Percentiles rank a stretch among this genome's conserved stretches.
Evolutionary conservation across 2,888 invertebrate genomes (phyloP).

Genomic region (Plagiodera versicolora): DNA sequence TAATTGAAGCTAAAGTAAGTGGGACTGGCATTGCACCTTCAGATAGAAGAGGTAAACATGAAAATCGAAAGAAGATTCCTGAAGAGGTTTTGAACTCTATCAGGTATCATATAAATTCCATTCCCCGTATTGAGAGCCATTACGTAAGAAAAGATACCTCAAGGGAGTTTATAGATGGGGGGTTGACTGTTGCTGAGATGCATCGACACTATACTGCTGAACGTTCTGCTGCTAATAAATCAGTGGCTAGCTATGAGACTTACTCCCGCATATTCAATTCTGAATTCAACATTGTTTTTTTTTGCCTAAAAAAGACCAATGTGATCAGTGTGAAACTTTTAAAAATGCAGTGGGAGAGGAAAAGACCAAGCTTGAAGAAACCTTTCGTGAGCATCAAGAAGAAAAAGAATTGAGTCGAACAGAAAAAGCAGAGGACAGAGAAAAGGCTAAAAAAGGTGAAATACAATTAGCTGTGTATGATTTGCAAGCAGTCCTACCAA

Average conservation of each 20-base stretch:
- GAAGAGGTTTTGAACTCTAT: constrained; percentile 36
- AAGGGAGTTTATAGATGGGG: constrained; percentile 15
- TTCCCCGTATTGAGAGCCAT: constrained; percentile 40
- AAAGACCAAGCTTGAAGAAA: not conserved
- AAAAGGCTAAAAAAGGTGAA: constrained; percentile 4
- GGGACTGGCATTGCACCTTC: constrained; percentile 31
- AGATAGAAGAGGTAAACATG: constrained; percentile 40
- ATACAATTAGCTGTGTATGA: constrained; percentile 35
- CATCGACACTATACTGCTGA: constrained; percentile 6
- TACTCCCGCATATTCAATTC: constrained; percentile 17
- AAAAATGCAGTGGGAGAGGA: constrained; percentile 35
- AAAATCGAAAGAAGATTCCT: constrained; percentile 32
- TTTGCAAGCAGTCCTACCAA: constrained; percentile 44
- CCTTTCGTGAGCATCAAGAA: constrained; percentile 1
- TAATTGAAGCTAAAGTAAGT: constrained; percentile 17
- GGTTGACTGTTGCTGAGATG: constrained; percentile 8
- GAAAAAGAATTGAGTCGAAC: constrained; percentile 18
- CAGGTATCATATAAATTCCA: constrained; percentile 40
- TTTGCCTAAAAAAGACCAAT: constrained; percentile 35
- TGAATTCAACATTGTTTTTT: constrained; percentile 15
- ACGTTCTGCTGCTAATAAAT: not conserved
- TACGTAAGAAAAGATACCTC: constrained; percentile 28
- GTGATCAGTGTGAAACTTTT: constrained; percentile 38
- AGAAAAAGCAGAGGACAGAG: constrained; percentile 12
- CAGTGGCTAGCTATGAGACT: constrained; percentile 5